Evolutionary conservation across 2,113 vertebrate species (phyloP).

Genomic region (Glareola pratincola): DNA sequence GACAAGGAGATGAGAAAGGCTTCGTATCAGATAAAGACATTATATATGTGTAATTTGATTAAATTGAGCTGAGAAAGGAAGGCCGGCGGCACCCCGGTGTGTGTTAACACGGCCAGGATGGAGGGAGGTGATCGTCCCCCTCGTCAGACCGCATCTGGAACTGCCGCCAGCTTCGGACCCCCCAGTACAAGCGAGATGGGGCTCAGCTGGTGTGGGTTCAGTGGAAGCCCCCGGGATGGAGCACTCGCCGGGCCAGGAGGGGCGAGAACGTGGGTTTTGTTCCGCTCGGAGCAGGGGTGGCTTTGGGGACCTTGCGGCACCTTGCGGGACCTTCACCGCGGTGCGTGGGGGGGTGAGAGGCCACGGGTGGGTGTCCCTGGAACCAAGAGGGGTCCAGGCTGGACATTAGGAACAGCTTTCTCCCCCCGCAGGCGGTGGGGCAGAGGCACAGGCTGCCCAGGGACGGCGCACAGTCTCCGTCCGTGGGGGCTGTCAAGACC

Average conservation of each 20-base stretch:
- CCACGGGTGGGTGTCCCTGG: not conserved
- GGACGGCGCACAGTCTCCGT: not conserved
- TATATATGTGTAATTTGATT: not conserved
- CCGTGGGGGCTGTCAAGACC: not conserved
- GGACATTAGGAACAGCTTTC: not conserved
- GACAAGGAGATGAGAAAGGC: not conserved
- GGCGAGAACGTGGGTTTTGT: not conserved
- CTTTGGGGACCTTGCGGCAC: not conserved
- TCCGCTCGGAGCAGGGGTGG: not conserved
- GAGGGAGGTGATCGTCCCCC: not conserved
- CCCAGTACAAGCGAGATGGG: not conserved
- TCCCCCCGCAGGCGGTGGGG: fast-evolving
- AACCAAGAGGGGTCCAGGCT: no score
- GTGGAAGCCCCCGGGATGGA: not conserved
- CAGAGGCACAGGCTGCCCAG: not conserved
- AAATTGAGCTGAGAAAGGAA: not conserved
- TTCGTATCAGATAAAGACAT: fast-evolving
- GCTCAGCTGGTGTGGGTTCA: not conserved
- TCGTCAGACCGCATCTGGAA: not conserved
- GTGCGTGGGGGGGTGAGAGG: not conserved
- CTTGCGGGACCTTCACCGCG: not conserved
- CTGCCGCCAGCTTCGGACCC: no score
- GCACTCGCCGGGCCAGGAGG: no score
- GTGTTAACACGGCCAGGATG: fast-evolving
- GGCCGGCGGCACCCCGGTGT: fast-evolving